Percentiles rank a stretch among this genome's conserved stretches.
phyloP scores from a whole-genome alignment of 2,888 invertebrate genomes.

The Electrophaes corylata region DNA sequence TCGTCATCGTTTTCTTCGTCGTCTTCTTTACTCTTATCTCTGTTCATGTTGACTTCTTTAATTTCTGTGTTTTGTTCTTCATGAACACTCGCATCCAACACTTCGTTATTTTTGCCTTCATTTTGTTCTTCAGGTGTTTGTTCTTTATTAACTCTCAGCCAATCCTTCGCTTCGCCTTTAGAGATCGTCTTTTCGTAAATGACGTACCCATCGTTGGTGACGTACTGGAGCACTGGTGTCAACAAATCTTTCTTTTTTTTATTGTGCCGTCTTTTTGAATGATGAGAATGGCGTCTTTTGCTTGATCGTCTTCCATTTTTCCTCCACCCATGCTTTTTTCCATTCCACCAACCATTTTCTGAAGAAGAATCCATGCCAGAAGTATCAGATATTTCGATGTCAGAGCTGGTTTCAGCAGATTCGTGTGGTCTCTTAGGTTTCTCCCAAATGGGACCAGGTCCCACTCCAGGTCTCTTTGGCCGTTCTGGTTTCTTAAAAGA shows the following conservation, averaged over 20 bases:
- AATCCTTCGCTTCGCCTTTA: slow-evolving; percentile 68
- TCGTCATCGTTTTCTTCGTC: slow-evolving; percentile 15
- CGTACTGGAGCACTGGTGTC: slow-evolving; percentile 73
- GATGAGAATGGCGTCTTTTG: slow-evolving; percentile 39
- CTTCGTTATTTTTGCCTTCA: slow-evolving; percentile 27
- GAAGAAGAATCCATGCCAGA: slow-evolving; percentile 42
- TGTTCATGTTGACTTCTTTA: slow-evolving; percentile 11
- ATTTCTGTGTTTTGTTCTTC: slow-evolving; percentile 17
- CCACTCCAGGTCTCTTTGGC: slow-evolving; percentile 12
- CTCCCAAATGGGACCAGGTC: slow-evolving; percentile 4
- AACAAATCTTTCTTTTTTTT: slow-evolving; percentile 51
- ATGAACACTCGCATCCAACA: slow-evolving; percentile 30
- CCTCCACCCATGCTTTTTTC: slow-evolving; percentile 35
- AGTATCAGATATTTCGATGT: slow-evolving; percentile 46
- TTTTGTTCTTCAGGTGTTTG: slow-evolving; percentile 20
- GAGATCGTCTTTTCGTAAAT: slow-evolving; percentile 73
- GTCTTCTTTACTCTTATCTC: slow-evolving; percentile 21
- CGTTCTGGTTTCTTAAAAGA: slow-evolving; percentile 45
- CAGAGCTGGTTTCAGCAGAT: slow-evolving; percentile 16
- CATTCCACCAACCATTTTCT: slow-evolving; percentile 55
- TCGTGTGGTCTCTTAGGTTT: slow-evolving; percentile 21
- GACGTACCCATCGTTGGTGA: slow-evolving; percentile 75
- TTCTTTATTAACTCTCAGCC: slow-evolving; percentile 54
- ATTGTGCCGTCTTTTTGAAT: slow-evolving; percentile 40
- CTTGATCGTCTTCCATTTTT: slow-evolving; percentile 41